Percentiles rank a stretch among this genome's conserved stretches.
Conservation (phyloP, 2,888 invertebrate genomes). For the Xestia c-nigrum region DNA sequence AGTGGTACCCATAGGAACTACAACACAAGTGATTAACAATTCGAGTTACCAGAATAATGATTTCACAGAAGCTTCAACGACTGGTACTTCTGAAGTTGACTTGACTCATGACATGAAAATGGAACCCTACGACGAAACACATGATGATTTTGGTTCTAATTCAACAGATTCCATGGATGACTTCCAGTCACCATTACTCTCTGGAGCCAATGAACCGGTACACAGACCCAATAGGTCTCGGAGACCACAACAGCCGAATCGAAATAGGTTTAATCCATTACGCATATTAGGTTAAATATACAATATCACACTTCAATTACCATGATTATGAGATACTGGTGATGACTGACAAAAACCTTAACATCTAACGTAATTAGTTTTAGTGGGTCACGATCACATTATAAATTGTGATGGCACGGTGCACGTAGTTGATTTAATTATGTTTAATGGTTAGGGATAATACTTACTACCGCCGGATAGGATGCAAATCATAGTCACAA, state of each 20-base stretch:
- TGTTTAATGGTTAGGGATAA: constrained; percentile 43
- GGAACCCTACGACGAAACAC: constrained; percentile 48
- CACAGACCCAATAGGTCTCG: constrained; percentile 84
- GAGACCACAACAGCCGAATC: constrained; percentile 82
- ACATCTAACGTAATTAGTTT: constrained; percentile 76
- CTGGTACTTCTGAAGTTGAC: constrained; percentile 16
- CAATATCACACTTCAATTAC: constrained; percentile 70
- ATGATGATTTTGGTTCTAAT: constrained; percentile 69
- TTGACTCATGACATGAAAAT: constrained; percentile 40
- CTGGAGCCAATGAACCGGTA: constrained; percentile 85
- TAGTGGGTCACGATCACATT: constrained; percentile 76
- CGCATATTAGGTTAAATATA: constrained; percentile 86
- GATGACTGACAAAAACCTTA: constrained; percentile 74
- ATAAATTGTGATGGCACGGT: constrained; percentile 83
- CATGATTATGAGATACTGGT: constrained; percentile 73
- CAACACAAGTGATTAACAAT: constrained; percentile 36
- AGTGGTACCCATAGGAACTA: constrained; percentile 32
- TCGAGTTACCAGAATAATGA: constrained; percentile 26
- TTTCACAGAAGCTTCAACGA: constrained; percentile 25
- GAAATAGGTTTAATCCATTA: constrained; percentile 88
- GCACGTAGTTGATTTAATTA: constrained; percentile 81
- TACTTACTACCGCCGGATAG: constrained; percentile 19
- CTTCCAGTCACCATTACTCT: constrained; percentile 86
- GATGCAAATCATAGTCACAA: constrained; percentile 27
- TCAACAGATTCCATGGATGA: constrained; percentile 78